Percentiles rank a stretch among this genome's conserved stretches.
Conservation (phyloP, 2,888 invertebrate genomes). For the Oligia fasciuncula region DNA sequence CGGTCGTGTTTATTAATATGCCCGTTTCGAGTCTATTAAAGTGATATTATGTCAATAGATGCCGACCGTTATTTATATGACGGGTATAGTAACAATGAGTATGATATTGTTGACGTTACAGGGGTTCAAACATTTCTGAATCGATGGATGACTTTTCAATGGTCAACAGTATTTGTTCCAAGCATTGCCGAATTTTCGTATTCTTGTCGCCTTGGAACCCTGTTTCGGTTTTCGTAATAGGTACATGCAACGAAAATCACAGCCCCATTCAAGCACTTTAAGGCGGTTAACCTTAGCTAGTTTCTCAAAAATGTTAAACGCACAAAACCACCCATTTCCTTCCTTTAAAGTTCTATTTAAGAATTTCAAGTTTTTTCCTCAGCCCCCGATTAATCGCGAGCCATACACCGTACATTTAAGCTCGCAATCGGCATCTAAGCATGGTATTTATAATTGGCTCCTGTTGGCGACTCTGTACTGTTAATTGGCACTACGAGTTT, state of each 20-base stretch:
- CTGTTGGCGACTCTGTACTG: constrained; percentile 63
- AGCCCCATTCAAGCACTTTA: background rate
- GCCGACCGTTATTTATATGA: constrained; percentile 27
- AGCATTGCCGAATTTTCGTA: background rate
- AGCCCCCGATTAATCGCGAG: constrained; percentile 27
- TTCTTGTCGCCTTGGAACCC: background rate
- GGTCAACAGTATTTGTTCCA: background rate
- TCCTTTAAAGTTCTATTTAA: constrained; percentile 27
- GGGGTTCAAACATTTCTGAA: background rate
- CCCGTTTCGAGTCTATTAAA: constrained; percentile 77
- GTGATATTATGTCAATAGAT: constrained; percentile 79
- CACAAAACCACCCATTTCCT: constrained; percentile 32
- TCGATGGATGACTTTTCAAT: background rate
- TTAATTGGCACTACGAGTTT: constrained; percentile 76
- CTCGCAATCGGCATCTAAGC: constrained; percentile 61
- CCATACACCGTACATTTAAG: constrained; percentile 35
- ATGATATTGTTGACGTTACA: background rate
- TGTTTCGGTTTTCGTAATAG: background rate
- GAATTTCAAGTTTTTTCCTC: constrained; percentile 38
- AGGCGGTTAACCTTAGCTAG: background rate
- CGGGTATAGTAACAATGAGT: background rate
- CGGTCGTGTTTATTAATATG: constrained; percentile 73
- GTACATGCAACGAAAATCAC: background rate
- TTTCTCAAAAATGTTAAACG: constrained; percentile 11
- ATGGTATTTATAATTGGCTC: constrained; percentile 72